Evolutionary conservation across 2,797 vertebrate genomes (phyloP).

Genomic region (Eospalax fontanierii): DNA sequence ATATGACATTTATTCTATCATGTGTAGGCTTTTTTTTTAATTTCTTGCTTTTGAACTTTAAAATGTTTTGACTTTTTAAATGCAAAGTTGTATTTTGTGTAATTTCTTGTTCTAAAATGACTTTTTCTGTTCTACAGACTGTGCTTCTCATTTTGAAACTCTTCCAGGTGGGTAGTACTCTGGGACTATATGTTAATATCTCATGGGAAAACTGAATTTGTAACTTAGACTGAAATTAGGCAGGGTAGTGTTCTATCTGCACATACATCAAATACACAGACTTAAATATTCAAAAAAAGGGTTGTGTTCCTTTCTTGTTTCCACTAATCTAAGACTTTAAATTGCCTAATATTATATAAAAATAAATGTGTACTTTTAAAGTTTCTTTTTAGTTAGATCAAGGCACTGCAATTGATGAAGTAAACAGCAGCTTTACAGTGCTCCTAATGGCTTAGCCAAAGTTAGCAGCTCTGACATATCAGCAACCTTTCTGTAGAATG

Average conservation of each 20-base stretch:
- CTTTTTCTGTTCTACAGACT: conserved; percentile 45
- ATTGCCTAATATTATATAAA: conserved; percentile 33
- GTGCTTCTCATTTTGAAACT: conserved; percentile 45
- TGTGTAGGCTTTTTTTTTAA: conserved; percentile 26
- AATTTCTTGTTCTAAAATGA: conserved; percentile 34
- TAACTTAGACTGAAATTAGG: conserved; percentile 7
- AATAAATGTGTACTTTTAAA: conserved; percentile 45
- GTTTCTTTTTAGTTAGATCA: not conserved
- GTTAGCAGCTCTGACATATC: not conserved
- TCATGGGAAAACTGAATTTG: not conserved
- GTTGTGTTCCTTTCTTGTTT: conserved; percentile 8
- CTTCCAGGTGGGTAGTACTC: conserved; percentile 10
- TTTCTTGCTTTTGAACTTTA: conserved; percentile 32
- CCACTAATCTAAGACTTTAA: not conserved
- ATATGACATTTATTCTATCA: conserved; percentile 8
- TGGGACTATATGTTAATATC: not conserved
- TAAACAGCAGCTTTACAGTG: not conserved
- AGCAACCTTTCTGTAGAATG: conserved; percentile 16
- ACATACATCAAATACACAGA: not conserved
- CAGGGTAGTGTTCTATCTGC: conserved; percentile 10
- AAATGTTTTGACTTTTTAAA: conserved; percentile 67
- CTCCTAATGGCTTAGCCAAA: not conserved
- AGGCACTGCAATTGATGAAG: not conserved
- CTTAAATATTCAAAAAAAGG: not conserved
- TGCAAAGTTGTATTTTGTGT: conserved; percentile 46